phyloP scores from a whole-genome alignment of 1,140 invertebrate species.

The Lepidurus packardi region DNA sequence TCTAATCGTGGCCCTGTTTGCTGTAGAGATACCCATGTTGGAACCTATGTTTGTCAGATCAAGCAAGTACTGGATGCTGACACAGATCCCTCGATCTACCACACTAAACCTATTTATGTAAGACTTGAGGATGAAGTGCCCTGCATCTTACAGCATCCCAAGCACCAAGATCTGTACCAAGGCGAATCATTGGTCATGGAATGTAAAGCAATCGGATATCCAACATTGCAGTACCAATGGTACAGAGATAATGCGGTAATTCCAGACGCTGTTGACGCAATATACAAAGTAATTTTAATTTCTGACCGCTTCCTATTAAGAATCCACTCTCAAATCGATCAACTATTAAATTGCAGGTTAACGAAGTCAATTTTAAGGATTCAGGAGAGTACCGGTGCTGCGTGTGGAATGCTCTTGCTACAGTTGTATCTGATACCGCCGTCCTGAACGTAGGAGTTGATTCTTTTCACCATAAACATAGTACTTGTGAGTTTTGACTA shows the following conservation, averaged over 20 bases:
- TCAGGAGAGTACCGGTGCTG: background rate
- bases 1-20: background rate
- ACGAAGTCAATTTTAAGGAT: background rate
- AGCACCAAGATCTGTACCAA: background rate
- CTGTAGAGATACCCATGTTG: background rate
- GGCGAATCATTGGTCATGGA: background rate
- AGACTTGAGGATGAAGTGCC: background rate
- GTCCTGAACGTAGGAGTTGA: background rate
- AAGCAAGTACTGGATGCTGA: background rate
- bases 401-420: background rate
- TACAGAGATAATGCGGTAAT: background rate
- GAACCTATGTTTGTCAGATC: background rate
- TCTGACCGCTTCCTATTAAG: background rate
- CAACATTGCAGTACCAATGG: conserved; percentile 16
- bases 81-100: background rate
- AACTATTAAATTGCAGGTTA: background rate
- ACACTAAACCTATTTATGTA: background rate
- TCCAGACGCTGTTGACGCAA: background rate
- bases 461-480: background rate
- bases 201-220: background rate
- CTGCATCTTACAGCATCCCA: background rate
- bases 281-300: background rate
- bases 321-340: background rate
- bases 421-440: background rate
- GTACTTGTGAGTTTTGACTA: background rate